Base-by-base conservation (phyloP, 2,888 invertebrate genomes). In the Andrena bicolor region DNA sequence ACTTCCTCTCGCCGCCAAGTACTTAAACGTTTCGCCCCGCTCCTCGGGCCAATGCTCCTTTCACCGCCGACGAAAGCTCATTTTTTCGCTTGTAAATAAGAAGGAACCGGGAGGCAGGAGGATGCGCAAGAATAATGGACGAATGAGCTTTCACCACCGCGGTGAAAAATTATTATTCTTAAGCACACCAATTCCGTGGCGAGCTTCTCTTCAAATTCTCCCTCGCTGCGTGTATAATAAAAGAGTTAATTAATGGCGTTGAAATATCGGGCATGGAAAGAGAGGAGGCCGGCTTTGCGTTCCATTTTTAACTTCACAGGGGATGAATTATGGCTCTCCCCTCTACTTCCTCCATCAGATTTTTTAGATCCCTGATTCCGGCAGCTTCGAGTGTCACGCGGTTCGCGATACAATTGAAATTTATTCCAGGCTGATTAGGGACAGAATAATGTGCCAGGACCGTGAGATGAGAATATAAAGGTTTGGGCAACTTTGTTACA, bases 351-450 rank as follows among this genome's bases (percentile, higher is more conserved):
- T n/a, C 1, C 51, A 16, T 41, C 64, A 2, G 2, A 3, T 30
- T 28, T 1, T 4, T 10, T 8, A 7, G 16, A 13, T 16, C 16
- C 10, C n/a, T 13, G 28, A 0, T 28, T 49, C 61, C 28, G 2
- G 1, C 8, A 23, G 10, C 51, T 13, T 41, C 51, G n/a, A 30
- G 2, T 51, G 28, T 26, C 6, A 3, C 23, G 16, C 10, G 7
- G 53, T 63, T 32, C 61, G 26, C 61, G 53, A 68, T 56, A 78
- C 26, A 26, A 68, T 78, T 75, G 48, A 66, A 61, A 78, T 78
- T 68, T 66, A 78, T 78, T 75, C 65, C 51, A 16, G 2, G 5
- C 10, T 13, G 23, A 51, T 63, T 75, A 8, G 51, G 30, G n/a
- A 5, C 13, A 23, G 16, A 3, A 23, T 32, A 16, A 20, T n/a